Evolutionary conservation across 30 jellyfish, hydroid and myxozoan species (phyloP), one percentile per base, ranked within the genome.

Genomic region (Catostylus mosaicus): DNA sequence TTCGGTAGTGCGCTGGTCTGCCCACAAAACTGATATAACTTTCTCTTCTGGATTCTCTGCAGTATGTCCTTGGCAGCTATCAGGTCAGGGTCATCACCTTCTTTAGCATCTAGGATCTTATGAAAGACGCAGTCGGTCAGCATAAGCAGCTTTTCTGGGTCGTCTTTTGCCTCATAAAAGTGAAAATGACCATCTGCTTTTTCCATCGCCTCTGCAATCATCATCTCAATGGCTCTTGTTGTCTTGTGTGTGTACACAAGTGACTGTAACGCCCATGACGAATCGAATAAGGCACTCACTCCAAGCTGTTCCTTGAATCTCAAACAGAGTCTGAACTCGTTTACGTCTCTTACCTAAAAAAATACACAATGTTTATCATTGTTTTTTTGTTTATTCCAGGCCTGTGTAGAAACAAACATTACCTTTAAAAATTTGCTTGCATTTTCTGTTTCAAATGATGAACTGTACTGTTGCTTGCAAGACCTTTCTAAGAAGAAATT

Each of bases 211-310:
- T 84, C 88, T 24, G 87, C 87, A 0, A 84, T 23, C 94, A 84
- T 84, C 80, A 72, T 64, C 47, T 84, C 94, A 61, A 84, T 84
- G 0, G 83, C 77, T 10, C 62, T 40, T 3, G 80, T 72, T 8
- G 94, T 84, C 72, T 74, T 84, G 86, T 84, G 94, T 5, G 59
- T 54, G 75, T 84, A 75, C 20, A 84, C 94, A 19, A 40, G 69
- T 26, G 73, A 30, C 33, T 72, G 88, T 43, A 84, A 43, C 34
- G 82, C 65, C 94, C 94, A 84, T 0, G 67, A 47, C 20, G 94
- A 64, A 33, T 54, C 66, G 51, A 52, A 84, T 12, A 84, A 35
- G 20, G 38, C 83, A 6, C 80, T 43, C 20, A 72, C 62, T 27
- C 48, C 87, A 50, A 84, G 78, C 6, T 47, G 36, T 62, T 71